Base-by-base conservation (phyloP, 35 echinoderm and acorn worm species). In the Patiria miniata region DNA sequence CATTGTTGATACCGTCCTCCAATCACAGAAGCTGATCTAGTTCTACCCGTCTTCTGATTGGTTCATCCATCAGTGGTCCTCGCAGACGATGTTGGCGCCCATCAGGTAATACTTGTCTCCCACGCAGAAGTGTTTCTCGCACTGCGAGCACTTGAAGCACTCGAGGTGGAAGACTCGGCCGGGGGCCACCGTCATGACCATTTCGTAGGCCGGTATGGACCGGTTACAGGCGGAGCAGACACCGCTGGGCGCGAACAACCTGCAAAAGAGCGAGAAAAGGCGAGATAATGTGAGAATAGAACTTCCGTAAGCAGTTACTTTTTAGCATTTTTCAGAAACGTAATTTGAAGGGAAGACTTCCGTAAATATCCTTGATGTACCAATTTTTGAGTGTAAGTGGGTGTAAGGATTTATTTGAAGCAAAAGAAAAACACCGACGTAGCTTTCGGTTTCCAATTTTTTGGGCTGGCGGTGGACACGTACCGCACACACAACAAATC, bases 131-230 rank as follows among this genome's bases (percentile, higher is more conserved):
- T 91, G 95, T 87, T 98, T 98, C 39, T 93, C 91, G 40, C 95
- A 98, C 60, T 98, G 88, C 2, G 95, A 91, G 78, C 95, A 98
- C 77, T 98, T 98, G 69, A 98, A 98, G 60, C 95, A 98, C 84
- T 98, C 95, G 22, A 98, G 80, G 56, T 98, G 95, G 78, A 91
- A 98, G 17, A 79, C 80, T 1, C 77, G 83, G 9, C 79, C 86
- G 0, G 88, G 40, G 3, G 88, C 68, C 7, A 89, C 88, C 3
- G 89, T 98, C 95, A 98, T 98, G 10, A 93, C 95, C 8, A 91
- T 79, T 44, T 98, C 95, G 34, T 94, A 98, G 0, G 95, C 91
- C 19, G 91, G 88, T 61, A 98, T 98, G 22, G 89, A 80, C 17
- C 86, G 85, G 32, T 94, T 87, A 54, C 95, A 98, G 9, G 88